Percentiles rank a stretch among this genome's conserved stretches.
Conservation (phyloP, 1,140 invertebrate species). For the Cyphomyrmex costatus region DNA sequence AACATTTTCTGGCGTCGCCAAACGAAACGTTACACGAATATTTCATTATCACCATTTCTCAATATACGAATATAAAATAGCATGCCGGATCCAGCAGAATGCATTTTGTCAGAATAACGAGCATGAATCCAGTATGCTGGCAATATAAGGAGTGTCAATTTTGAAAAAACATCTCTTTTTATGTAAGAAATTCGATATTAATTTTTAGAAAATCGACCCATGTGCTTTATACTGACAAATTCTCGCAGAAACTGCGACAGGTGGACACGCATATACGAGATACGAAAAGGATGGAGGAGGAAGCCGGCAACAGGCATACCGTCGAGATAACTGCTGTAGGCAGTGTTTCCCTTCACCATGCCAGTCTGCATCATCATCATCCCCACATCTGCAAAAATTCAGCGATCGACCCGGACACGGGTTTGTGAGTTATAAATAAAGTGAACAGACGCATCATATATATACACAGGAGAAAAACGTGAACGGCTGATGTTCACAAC, state of each 20-base stretch:
- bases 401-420: conserved; percentile 81
- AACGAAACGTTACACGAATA: not conserved
- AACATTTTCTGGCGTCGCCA: not conserved
- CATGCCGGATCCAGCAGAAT: conserved; percentile 31
- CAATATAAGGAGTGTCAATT: not conserved
- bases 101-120: conserved; percentile 61
- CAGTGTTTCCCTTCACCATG: conserved; percentile 95
- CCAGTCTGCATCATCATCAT: conserved; percentile 98
- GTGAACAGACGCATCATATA: conserved; percentile 12
- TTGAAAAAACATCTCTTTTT: not conserved
- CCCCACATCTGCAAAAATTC: conserved; percentile 96
- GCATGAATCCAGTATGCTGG: not conserved
- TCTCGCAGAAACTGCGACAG: conserved; percentile 40
- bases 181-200: not conserved
- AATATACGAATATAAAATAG: not conserved
- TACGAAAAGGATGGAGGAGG: conserved; percentile 74
- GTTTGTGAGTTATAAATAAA: conserved; percentile 60
- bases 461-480: conserved; percentile 2
- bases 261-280: conserved; percentile 51
- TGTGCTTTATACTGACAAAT: conserved; percentile 60
- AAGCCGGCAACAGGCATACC: conserved; percentile 89
- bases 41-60: not conserved
- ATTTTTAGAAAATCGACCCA: not conserved
- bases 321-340: conserved; percentile 92
- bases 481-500: conserved; percentile 16